Percentiles rank a stretch among this genome's conserved stretches.
These are phyloP conservation scores for Tipula confusa DNA, from an alignment of 2,888 invertebrate species.

Conservation along the genomic window DNA sequence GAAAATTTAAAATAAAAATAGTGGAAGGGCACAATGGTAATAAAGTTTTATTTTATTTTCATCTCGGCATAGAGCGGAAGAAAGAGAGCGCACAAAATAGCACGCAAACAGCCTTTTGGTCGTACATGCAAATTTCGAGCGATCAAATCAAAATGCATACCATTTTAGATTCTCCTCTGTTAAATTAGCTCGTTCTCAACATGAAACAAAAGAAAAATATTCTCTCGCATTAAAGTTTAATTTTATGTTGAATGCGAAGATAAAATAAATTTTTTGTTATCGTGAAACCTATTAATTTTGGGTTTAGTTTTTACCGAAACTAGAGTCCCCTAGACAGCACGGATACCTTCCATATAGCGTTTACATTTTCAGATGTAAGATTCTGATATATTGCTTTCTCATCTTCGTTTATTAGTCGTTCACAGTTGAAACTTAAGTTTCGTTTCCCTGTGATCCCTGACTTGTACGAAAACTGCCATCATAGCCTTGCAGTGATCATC, in stretches of 20 bases:
- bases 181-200: not conserved
- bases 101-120: not conserved
- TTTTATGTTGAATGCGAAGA: not conserved
- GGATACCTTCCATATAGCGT: too few relatives aligned
- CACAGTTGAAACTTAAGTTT: too few relatives aligned
- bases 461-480: too few relatives aligned
- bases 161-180: not conserved
- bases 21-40: not conserved
- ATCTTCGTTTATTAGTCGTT: too few relatives aligned
- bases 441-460: too few relatives aligned
- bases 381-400: too few relatives aligned
- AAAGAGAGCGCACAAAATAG: not conserved
- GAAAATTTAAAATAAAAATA: not conserved
- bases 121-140: not conserved
- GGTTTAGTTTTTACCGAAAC: too few relatives aligned
- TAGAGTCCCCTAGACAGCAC: too few relatives aligned
- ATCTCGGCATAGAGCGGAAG: not conserved
- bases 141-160: not conserved
- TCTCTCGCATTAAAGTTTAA: not conserved
- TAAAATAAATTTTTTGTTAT: too few relatives aligned
- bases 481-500: too few relatives aligned
- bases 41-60: constrained; percentile 12
- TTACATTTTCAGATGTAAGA: too few relatives aligned
- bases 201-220: not conserved
- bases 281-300: too few relatives aligned